These are phyloP conservation scores for Drosophila formosana DNA, from an alignment of 2,888 invertebrate genomes.

Conservation along the genomic window DNA sequence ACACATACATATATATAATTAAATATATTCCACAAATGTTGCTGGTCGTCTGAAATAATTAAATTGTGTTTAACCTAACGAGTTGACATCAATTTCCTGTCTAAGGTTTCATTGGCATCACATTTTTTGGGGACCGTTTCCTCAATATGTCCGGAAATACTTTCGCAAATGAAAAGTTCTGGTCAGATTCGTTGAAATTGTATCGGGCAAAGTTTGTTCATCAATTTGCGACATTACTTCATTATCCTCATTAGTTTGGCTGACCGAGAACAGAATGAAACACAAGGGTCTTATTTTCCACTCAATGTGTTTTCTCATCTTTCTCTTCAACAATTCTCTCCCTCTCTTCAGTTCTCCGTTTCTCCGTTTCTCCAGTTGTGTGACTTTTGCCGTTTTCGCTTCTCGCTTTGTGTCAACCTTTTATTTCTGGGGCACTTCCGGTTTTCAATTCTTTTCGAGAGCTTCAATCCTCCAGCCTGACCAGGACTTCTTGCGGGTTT, in stretches of 20 bases:
- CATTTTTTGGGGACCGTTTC: background rate
- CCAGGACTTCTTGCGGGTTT: background rate
- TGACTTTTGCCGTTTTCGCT: slow-evolving; percentile 6
- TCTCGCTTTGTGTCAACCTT: slow-evolving; percentile 44
- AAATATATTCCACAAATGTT: no score
- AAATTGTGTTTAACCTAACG: background rate
- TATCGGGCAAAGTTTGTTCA: slow-evolving; percentile 19
- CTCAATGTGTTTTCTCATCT: slow-evolving; percentile 44
- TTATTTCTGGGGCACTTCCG: slow-evolving; percentile 44
- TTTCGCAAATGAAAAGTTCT: background rate
- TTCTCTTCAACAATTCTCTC: background rate
- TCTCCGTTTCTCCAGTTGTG: background rate
- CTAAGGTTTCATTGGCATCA: background rate
- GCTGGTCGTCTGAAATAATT: background rate
- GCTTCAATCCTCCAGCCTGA: background rate
- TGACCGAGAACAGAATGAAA: background rate
- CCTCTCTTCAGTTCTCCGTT: background rate
- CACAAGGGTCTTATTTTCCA: slow-evolving; percentile 37
- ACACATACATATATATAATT: no score
- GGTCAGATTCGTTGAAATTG: slow-evolving; percentile 4
- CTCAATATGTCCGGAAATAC: background rate
- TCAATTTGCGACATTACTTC: slow-evolving; percentile 28
- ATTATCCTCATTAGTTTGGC: slow-evolving; percentile 35
- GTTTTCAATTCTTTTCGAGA: slow-evolving; percentile 20
- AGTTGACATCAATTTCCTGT: background rate